phyloP scores from a whole-genome alignment of 1,140 invertebrate species.

The Hycleus phaleratus region DNA sequence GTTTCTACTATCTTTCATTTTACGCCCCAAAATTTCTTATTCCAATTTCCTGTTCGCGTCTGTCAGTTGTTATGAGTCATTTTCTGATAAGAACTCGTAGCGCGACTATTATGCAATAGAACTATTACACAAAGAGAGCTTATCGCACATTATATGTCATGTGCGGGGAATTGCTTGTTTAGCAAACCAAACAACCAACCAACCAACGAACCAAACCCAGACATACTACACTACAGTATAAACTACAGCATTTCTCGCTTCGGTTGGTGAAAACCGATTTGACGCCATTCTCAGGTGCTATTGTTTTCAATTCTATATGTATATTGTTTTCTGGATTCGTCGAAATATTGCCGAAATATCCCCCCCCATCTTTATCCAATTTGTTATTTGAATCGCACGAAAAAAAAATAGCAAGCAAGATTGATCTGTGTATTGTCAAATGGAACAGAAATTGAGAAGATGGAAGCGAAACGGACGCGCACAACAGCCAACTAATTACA shows the following conservation, averaged over 20 bases:
- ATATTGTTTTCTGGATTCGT: background rate
- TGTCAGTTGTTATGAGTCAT: conserved; percentile 47
- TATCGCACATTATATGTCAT: conserved; percentile 42
- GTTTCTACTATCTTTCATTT: conserved; percentile 46
- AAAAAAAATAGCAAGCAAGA: background rate
- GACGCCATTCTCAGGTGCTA: conserved; percentile 27
- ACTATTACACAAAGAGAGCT: conserved; percentile 42
- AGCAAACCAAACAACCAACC: too few species aligned
- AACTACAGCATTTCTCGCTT: conserved; percentile 32
- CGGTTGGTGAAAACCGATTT: conserved; percentile 30
- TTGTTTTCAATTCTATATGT: conserved; percentile 18
- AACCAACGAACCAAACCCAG: too few species aligned
- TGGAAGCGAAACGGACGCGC: too few species aligned
- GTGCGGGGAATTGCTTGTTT: conserved; percentile 34
- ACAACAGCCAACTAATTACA: conserved; percentile 14
- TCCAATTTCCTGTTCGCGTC: conserved; percentile 48
- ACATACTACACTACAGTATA: conserved; percentile 11
- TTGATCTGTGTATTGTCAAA: too few species aligned
- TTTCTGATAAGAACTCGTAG: conserved; percentile 44
- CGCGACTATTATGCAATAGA: conserved; percentile 42
- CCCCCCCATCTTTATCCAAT: background rate
- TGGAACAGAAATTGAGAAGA: too few species aligned
- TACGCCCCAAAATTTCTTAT: conserved; percentile 48
- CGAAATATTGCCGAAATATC: background rate
- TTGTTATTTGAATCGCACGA: background rate